Evolutionary conservation across 2,113 vertebrate genomes (phyloP), one percentile per base, ranked within the genome.

Genomic region (Ictidomys tridecemlineatus): DNA sequence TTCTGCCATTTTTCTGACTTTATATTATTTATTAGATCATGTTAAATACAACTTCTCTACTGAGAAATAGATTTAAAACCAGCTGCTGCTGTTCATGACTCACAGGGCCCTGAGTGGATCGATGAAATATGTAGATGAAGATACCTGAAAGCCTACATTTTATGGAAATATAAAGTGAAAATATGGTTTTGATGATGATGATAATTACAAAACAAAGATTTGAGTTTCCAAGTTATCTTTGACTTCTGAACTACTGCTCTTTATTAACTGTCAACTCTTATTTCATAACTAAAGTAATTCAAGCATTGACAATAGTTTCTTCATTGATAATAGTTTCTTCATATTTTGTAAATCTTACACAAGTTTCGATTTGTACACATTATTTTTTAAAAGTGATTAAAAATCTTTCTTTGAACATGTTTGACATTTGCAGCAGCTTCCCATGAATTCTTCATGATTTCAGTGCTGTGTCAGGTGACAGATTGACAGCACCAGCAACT

Each of bases 381-480:
- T 74, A 77, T 65, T 89, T 91, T 51, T 39, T 7, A 45, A 51
- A 88, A 76, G 76, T 88, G 78, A 95, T 94, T 96, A 18, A 95
- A 94, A 97, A 65, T 45, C 65, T 92, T 92, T 82, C 80, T 79
- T 93, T 93, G 51, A 93, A 93, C 79, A 42, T 88, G 11, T 45
- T n/a, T 96, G 90, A 78, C 61, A 83, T 93, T 96, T 93, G 20
- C 30, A 85, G 24, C 69, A 92, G 80, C 91, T 69, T 94, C 87
- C 89, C 63, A 85, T 94, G 79, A 96, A 97, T 96, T 95, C 94
- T 97, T 96, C 78, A 93, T 96, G 95, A 95, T 82, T 97, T 87
- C 65, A 37, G 24, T 67, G 39, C 39, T 95, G 0, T 67, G 84
- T 83, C 85, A 96, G 61, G 83, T 58, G 80, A 95, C 87, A 97